phyloP scores from a whole-genome alignment of 2,888 invertebrate genomes.

The Drosophila percnosoma region DNA sequence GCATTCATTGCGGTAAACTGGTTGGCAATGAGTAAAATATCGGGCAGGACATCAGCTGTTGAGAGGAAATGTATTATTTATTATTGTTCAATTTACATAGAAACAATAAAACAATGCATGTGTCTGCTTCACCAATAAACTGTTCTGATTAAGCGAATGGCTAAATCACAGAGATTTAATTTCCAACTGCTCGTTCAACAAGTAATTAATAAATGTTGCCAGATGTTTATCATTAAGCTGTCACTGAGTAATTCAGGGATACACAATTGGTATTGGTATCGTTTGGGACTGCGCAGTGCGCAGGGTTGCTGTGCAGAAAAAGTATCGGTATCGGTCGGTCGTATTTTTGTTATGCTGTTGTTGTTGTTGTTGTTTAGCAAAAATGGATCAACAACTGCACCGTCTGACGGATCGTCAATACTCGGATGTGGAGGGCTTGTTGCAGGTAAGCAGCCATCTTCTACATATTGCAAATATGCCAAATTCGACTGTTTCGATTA shows the following conservation, averaged over 20 bases:
- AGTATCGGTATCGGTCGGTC: conserved; percentile 55
- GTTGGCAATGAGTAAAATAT: not conserved
- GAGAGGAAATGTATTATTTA: not conserved
- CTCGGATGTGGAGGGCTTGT: conserved; percentile 71
- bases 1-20: not conserved
- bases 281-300: conserved; percentile 48
- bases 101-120: not conserved
- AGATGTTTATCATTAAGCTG: not conserved
- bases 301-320: conserved; percentile 51
- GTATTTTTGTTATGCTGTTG: conserved; percentile 55
- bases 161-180: not conserved
- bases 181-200: conserved; percentile 21
- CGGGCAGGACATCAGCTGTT: not conserved
- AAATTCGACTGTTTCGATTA: conserved; percentile 17
- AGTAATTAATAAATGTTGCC: conserved; percentile 13
- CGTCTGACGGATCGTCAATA: conserved; percentile 77
- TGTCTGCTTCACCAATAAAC: not conserved
- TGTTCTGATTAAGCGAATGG: too few species aligned
- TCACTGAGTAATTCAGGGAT: conserved; percentile 31
- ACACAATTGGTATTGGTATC: conserved; percentile 15
- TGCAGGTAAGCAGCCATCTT: conserved; percentile 57
- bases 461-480: conserved; percentile 11
- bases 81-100: not conserved
- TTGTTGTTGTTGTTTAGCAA: conserved; percentile 66
- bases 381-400: conserved; percentile 74